Percentiles rank a stretch among this genome's conserved stretches.
Conservation (phyloP, 1,140 invertebrate species). For the Telenomus remus region DNA sequence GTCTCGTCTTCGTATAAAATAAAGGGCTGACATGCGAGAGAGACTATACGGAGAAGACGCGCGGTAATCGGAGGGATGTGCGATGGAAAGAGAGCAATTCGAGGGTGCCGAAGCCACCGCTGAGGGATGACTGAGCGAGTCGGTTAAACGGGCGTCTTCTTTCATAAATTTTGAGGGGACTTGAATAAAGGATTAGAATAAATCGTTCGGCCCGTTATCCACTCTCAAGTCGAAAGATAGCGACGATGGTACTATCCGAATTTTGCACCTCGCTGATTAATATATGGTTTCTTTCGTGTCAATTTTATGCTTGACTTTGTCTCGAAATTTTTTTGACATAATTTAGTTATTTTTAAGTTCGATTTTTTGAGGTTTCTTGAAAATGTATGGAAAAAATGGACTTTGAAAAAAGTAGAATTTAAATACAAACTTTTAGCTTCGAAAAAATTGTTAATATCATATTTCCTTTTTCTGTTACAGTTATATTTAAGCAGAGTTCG, state of each 20-base stretch:
- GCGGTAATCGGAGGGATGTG: conserved; percentile 54
- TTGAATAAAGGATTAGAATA: conserved; percentile 74
- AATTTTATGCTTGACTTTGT: conserved; percentile 6
- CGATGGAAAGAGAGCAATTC: conserved; percentile 49
- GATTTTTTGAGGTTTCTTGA: too few relatives aligned
- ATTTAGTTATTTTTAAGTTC: too few relatives aligned
- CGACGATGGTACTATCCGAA: conserved; percentile 16
- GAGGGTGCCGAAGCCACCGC: conserved; percentile 61
- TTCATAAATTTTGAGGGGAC: conserved; percentile 75
- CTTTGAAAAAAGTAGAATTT: too few relatives aligned
- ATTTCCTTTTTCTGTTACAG: conserved; percentile 60
- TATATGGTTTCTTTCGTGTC: conserved; percentile 12
- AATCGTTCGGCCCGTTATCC: conserved; percentile 74
- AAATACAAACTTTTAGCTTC: too few relatives aligned
- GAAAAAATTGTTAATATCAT: neutral
- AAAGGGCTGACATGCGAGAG: conserved; percentile 74
- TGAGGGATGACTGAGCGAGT: conserved; percentile 75
- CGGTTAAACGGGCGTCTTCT: conserved; percentile 75
- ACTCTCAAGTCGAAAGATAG: conserved; percentile 69
- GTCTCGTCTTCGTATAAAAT: conserved; percentile 70
- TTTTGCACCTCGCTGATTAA: conserved; percentile 49
- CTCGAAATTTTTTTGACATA: conserved; percentile 6
- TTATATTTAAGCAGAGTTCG: conserved; percentile 71
- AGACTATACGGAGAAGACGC: conserved; percentile 57
- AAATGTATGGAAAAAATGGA: too few relatives aligned